Evolutionary conservation across 2,113 vertebrate species (phyloP).

Genomic region (Oceanodroma tethys): DNA sequence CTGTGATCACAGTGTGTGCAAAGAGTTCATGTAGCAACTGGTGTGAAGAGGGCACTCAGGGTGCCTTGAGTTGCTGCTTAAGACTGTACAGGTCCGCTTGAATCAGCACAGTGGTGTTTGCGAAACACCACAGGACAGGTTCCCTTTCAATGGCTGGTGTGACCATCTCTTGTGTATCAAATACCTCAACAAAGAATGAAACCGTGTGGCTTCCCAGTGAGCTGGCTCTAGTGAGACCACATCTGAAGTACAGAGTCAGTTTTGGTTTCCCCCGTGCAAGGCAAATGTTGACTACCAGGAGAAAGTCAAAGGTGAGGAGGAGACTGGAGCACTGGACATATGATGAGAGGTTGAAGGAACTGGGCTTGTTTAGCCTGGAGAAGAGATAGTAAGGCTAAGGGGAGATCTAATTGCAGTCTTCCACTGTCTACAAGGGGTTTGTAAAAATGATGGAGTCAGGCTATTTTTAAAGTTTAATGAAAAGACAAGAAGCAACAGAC

Average conservation of each 20-base stretch:
- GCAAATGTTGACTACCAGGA: not conserved
- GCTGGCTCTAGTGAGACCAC: not conserved
- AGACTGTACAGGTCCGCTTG: not conserved
- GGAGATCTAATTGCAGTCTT: not conserved
- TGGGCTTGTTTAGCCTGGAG: not conserved
- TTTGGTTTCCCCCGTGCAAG: not conserved
- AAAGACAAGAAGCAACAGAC: not conserved
- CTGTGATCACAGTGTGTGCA: not conserved
- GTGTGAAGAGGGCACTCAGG: not conserved
- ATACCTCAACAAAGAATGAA: not conserved
- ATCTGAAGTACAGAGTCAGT: not conserved
- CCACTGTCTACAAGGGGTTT: not conserved
- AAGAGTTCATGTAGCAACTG: not conserved
- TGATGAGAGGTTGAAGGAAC: not conserved
- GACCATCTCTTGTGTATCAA: fast-evolving
- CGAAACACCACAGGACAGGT: not conserved
- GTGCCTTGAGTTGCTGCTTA: not conserved
- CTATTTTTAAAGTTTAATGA: not conserved
- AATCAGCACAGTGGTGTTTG: not conserved
- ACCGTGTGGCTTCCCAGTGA: not conserved
- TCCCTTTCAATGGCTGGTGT: not conserved
- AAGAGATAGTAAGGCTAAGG: not conserved
- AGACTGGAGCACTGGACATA: not conserved
- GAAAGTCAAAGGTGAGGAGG: not conserved
- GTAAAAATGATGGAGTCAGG: not conserved